These are phyloP conservation scores for Drosophila paucipuncta DNA, from an alignment of 2,888 invertebrate genomes.

Conservation along the genomic window DNA sequence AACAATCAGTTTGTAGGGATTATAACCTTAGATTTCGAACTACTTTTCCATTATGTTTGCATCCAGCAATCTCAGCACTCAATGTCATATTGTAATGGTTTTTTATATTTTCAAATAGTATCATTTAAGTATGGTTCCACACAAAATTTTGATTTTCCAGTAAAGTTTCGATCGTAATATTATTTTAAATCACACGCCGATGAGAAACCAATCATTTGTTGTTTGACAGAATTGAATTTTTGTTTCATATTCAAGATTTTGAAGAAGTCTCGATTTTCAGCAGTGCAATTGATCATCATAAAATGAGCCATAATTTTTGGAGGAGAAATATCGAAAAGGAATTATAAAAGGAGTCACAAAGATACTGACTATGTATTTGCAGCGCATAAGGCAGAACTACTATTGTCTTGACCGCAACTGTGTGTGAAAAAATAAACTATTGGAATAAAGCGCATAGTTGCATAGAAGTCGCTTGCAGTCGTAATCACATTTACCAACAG, in stretches of 20 bases:
- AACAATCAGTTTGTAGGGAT: no score
- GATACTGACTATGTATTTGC: not conserved
- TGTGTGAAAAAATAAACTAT: constrained; percentile 7
- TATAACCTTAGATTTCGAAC: not conserved
- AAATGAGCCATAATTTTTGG: not conserved
- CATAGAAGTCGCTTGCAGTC: not conserved
- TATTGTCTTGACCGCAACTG: not conserved
- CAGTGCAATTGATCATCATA: not conserved
- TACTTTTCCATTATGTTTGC: not conserved
- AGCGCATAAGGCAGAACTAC: not conserved
- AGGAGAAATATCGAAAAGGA: not conserved
- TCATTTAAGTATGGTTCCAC: not conserved
- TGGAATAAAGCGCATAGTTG: constrained; percentile 9
- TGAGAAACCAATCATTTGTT: no score
- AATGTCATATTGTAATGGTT: no score
- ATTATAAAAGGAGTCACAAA: not conserved
- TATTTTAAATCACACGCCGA: no score
- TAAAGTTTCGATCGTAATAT: not conserved
- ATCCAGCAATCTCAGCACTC: no score
- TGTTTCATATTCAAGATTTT: no score
- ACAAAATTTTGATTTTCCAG: no score
- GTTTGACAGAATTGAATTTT: no score
- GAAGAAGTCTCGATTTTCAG: not conserved
- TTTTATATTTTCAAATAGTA: not conserved
- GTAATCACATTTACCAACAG: not conserved